A percentile compares a stretch with the other conserved stretches of the same genome.
phyloP scores from a whole-genome alignment of 2,888 invertebrate genomes.

The Eudasyphora cyanicolor region DNA sequence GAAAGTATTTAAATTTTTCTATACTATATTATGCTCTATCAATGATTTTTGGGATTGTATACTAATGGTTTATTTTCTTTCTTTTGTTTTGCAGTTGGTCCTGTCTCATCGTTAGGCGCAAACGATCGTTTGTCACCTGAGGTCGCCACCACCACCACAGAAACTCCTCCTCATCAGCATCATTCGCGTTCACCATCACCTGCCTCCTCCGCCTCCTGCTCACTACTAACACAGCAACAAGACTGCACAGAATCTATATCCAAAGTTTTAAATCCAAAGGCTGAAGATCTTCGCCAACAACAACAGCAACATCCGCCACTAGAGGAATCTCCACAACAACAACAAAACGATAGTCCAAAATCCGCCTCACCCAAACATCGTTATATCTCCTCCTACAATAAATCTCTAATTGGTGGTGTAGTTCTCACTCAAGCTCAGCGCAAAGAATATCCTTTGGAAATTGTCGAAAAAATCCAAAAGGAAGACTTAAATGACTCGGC shows the following conservation, averaged over 20 bases:
- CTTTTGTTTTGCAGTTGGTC: conserved; percentile 64
- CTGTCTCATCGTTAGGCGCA: conserved; percentile 44
- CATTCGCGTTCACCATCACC: conserved; percentile 43
- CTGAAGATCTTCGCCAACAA: conserved; percentile 56
- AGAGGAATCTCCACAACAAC: conserved; percentile 26
- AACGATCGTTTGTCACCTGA: conserved; percentile 64
- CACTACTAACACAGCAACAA: conserved; percentile 46
- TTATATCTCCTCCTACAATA: conserved; percentile 90
- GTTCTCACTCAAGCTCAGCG: conserved; percentile 91
- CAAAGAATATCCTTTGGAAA: conserved; percentile 85
- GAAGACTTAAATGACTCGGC: conserved; percentile 37
- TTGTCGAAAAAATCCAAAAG: conserved; percentile 66
- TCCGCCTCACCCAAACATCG: conserved; percentile 80
- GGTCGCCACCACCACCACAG: conserved; percentile 53
- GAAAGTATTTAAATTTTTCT: conserved; percentile 20
- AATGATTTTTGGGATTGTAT: not conserved
- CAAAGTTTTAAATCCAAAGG: conserved; percentile 66
- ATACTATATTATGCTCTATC: not conserved
- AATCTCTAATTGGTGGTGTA: conserved; percentile 90
- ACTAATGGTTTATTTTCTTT: conserved; percentile 19
- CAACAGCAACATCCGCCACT: conserved; percentile 40
- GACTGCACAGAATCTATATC: conserved; percentile 71
- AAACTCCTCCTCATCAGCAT: conserved; percentile 54
- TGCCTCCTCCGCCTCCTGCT: conserved; percentile 31
- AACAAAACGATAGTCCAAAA: conserved; percentile 43